These are phyloP conservation scores for Phrynocephalus forsythii DNA, from an alignment of 2,797 vertebrate species.

Conservation along the genomic window DNA sequence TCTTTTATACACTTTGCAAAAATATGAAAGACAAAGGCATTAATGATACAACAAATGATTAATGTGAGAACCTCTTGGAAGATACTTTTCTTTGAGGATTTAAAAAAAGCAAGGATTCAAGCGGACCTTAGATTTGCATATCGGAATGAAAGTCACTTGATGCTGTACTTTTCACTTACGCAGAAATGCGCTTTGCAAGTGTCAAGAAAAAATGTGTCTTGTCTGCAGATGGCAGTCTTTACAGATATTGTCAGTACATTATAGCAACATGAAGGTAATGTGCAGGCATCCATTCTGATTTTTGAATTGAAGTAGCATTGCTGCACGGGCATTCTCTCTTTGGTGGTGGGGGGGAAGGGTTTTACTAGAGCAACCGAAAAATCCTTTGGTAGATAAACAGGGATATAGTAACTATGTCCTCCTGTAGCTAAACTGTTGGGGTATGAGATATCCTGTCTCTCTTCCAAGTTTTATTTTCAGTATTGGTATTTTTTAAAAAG, in stretches of 20 bases:
- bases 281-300: slow-evolving; percentile 2
- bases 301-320: slow-evolving; percentile 16
- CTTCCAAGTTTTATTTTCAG: not conserved
- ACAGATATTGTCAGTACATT: not conserved
- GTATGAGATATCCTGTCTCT: not conserved
- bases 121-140: not conserved
- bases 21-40: not conserved
- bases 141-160: not conserved
- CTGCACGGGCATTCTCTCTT: slow-evolving; percentile 10
- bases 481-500: not conserved
- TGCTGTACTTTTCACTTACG: not conserved
- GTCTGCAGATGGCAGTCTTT: not conserved
- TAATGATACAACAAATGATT: not conserved
- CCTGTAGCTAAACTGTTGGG: not conserved
- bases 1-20: not conserved
- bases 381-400: slow-evolving; percentile 48
- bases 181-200: not conserved
- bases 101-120: not conserved
- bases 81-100: not conserved
- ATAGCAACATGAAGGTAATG: slow-evolving; percentile 8
- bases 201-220: slow-evolving; percentile 1
- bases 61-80: not conserved
- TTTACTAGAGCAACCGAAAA: slow-evolving; percentile 56
- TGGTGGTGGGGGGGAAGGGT: slow-evolving; percentile 3
- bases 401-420: slow-evolving; percentile 16